Percentiles rank a stretch among this genome's conserved stretches.
Conservation (phyloP, 2,113 vertebrate genomes). For the Stegastes partitus region DNA sequence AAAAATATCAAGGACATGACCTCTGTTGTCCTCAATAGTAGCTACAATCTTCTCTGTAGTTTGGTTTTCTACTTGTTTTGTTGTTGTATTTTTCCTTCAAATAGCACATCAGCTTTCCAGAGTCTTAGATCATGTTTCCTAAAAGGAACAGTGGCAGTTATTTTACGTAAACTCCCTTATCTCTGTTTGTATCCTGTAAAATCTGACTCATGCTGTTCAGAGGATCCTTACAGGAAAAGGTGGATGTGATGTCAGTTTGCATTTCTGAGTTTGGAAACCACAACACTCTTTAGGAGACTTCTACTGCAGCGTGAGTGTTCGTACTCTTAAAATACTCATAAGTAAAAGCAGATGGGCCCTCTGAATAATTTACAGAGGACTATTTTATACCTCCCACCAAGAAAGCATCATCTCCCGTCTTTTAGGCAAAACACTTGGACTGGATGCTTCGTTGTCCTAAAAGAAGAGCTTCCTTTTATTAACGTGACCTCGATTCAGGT, state of each 20-base stretch:
- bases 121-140: neutral
- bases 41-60: no score
- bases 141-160: neutral
- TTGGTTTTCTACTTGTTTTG: neutral
- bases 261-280: neutral
- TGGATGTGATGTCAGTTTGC: neutral
- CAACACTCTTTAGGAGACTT: neutral
- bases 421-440: slow-evolving; percentile 25
- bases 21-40: neutral
- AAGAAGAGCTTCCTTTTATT: slow-evolving; percentile 20
- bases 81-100: neutral
- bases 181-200: neutral
- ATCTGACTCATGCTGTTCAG: neutral
- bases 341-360: slow-evolving; percentile 62
- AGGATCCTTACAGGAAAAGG: neutral
- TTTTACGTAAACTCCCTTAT: neutral
- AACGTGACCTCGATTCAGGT: slow-evolving; percentile 14
- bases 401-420: slow-evolving; percentile 29
- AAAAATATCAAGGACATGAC: neutral
- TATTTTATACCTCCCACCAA: slow-evolving; percentile 51
- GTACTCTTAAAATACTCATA: slow-evolving; percentile 62
- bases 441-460: neutral
- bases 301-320: slow-evolving; percentile 29
- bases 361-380: slow-evolving; percentile 73
- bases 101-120: neutral